Percentiles rank a stretch among this genome's conserved stretches.
These are phyloP conservation scores for Acrocephalus arundinaceus DNA, from an alignment of 2,113 vertebrate genomes.

Conservation along the genomic window DNA sequence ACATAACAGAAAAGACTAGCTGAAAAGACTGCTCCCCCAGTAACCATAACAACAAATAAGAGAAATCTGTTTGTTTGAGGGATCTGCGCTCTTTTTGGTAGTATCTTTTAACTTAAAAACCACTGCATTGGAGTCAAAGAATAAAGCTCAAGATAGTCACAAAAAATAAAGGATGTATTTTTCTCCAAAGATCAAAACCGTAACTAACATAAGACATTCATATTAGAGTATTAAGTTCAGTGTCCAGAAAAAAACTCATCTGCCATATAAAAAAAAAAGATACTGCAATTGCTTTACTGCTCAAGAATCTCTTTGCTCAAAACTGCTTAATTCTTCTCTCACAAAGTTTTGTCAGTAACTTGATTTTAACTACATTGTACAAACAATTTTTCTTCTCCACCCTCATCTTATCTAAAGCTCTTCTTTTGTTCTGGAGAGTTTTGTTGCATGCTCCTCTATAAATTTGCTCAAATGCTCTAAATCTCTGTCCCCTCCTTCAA, in stretches of 20 bases:
- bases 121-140: conserved; percentile 24
- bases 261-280: conserved; percentile 40
- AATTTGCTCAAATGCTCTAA: conserved; percentile 90
- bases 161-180: conserved; percentile 77
- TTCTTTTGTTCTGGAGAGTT: conserved; percentile 80
- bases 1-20: neutral
- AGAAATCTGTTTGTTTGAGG: neutral
- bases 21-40: neutral
- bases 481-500: conserved; percentile 86
- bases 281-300: conserved; percentile 9
- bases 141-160: conserved; percentile 64
- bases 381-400: neutral
- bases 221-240: conserved; percentile 55
- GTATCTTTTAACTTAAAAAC: conserved; percentile 51
- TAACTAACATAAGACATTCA: conserved; percentile 57
- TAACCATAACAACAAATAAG: conserved; percentile 5
- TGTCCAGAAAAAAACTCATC: conserved; percentile 62
- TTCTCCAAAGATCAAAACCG: conserved; percentile 64
- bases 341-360: conserved; percentile 13
- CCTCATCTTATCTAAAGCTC: conserved; percentile 81
- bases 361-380: neutral
- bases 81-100: conserved; percentile 24
- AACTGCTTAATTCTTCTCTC: neutral
- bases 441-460: conserved; percentile 87
- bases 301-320: neutral